Evolutionary conservation across 2,888 invertebrate genomes (phyloP).

Genomic region (Mellilla xanthometata): DNA sequence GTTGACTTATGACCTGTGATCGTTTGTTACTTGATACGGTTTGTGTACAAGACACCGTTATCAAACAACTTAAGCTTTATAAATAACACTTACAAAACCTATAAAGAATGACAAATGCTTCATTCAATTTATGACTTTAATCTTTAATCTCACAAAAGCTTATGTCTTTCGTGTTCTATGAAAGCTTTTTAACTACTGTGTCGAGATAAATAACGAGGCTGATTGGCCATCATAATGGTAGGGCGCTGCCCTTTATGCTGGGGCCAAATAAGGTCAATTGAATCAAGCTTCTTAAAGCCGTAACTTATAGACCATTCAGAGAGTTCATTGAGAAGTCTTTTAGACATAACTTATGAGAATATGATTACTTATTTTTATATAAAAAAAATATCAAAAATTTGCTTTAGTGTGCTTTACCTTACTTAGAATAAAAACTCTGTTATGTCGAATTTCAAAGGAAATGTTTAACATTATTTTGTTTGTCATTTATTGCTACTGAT

Average conservation of each 20-base stretch:
- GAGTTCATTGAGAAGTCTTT: slow-evolving; percentile 20
- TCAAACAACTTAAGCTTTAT: slow-evolving; percentile 13
- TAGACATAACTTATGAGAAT: slow-evolving; percentile 3
- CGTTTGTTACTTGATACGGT: slow-evolving; percentile 38
- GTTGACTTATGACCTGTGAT: slow-evolving; percentile 43
- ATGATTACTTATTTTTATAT: no score
- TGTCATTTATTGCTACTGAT: no score
- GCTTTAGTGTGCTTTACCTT: slow-evolving; percentile 9
- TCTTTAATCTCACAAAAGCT: slow-evolving; percentile 10
- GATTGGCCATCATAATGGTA: slow-evolving; percentile 42
- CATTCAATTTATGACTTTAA: slow-evolving; percentile 4
- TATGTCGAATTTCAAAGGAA: no score
- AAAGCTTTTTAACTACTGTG: slow-evolving; percentile 24
- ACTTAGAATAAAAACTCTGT: no score
- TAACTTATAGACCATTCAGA: slow-evolving; percentile 29
- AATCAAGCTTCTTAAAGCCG: slow-evolving; percentile 48
- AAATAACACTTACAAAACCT: slow-evolving; percentile 20
- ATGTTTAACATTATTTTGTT: no score
- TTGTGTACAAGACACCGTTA: slow-evolving; percentile 19
- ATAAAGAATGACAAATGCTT: slow-evolving; percentile 10
- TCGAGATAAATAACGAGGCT: slow-evolving; percentile 37
- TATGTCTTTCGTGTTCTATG: slow-evolving; percentile 14
- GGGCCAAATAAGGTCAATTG: slow-evolving; percentile 69
- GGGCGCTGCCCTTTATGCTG: slow-evolving; percentile 58
- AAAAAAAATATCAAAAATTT: slow-evolving; percentile 1